Base-by-base conservation (phyloP, 2,888 invertebrate species). In the Eristalis intricaria region DNA sequence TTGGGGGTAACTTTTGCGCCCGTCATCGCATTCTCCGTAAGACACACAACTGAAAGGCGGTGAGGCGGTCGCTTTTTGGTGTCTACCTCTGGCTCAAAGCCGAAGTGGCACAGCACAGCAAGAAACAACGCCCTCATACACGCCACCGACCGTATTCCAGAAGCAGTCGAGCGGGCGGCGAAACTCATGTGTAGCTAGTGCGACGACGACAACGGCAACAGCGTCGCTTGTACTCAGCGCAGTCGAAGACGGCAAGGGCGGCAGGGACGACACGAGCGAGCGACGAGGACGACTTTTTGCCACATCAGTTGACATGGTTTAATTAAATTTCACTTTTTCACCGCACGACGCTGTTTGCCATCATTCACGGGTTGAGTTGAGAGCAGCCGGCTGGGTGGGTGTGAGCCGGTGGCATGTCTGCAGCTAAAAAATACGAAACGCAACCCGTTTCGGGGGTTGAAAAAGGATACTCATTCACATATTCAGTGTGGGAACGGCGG, bases 271-370 rank as follows among this genome's bases (percentile, higher is more conserved):
- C 64, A 40, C 63, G 43, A 43, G 58, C 63, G 43, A 43, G 80
- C 75, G 58, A 81, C 76, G 69, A 69, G 61, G 79, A 87, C 84
- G 84, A 76, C 84, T 84, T 87, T 88, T 88, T 88, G 88, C 88
- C 88, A 88, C 89, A 89, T 89, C 89, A 89, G 89, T 89, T 89
- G 89, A 89, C 89, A 89, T 89, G 88, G 84, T 90, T 89, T 90
- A 90, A 89, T 90, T 89, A 89, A 90, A 90, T 89, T 90, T 89
- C 88, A 87, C 88, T 89, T 89, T 89, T 89, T 89, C 89, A 88
- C 89, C 89, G 74, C 89, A 88, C 80, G 38, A 60, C 69, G 68
- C 71, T 87, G 87, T 69, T 87, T 84, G 76, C 79, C 84, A 80
- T 84, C 84, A 76, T 80, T 87, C 84, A 84, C 76, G 64, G 75